Percentiles rank a stretch among this genome's conserved stretches.
These are phyloP conservation scores for Euplexia lucipara DNA, from an alignment of 2,888 invertebrate genomes.

Conservation along the genomic window DNA sequence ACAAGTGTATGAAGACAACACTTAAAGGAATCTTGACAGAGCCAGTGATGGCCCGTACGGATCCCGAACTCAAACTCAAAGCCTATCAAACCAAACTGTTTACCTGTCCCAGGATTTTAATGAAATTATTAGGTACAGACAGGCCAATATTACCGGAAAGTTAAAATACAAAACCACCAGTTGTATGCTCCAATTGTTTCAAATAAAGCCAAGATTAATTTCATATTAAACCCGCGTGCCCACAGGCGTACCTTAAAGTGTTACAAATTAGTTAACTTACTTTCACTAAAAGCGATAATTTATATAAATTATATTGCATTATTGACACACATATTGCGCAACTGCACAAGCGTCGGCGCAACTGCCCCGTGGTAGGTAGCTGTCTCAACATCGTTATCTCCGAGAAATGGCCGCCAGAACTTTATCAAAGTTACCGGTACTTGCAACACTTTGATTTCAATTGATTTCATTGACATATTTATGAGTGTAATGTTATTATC, in stretches of 20 bases:
- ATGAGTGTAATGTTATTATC: neutral
- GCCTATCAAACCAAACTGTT: too few species aligned
- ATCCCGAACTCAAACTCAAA: too few species aligned
- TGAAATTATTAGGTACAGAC: too few species aligned
- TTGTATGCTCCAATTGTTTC: too few species aligned
- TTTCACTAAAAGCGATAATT: constrained; percentile 47
- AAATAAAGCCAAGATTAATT: constrained; percentile 23
- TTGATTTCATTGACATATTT: constrained; percentile 8
- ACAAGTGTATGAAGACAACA: too few species aligned
- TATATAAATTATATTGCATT: constrained; percentile 56
- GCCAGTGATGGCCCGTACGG: too few species aligned
- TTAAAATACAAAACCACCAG: neutral
- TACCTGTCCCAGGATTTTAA: too few species aligned
- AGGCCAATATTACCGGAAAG: too few species aligned
- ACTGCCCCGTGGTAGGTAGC: constrained; percentile 11
- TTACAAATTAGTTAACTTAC: constrained; percentile 40
- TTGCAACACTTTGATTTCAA: constrained; percentile 17
- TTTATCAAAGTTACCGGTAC: constrained; percentile 26
- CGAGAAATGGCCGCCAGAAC: constrained; percentile 24
- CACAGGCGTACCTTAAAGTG: constrained; percentile 14
- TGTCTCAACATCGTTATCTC: constrained; percentile 12
- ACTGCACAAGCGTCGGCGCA: constrained; percentile 27
- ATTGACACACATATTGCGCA: constrained; percentile 51
- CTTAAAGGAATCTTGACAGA: too few species aligned
- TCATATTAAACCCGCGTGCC: constrained; percentile 7